Evolutionary conservation across 2,113 vertebrate genomes (phyloP).

Genomic region (Podocnemis expansa): DNA sequence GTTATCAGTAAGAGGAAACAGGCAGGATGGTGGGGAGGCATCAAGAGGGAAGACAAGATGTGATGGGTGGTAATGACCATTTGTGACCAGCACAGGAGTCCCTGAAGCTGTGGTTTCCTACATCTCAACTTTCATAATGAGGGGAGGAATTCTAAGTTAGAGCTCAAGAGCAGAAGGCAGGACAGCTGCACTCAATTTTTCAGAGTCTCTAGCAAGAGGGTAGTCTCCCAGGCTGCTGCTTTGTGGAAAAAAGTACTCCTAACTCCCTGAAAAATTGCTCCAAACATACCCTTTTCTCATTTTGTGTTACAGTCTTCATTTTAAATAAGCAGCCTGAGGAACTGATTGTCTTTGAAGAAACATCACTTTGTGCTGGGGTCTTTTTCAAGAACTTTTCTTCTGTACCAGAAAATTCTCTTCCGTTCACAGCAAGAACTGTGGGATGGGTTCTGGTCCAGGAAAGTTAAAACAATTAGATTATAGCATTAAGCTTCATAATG

Average conservation of each 20-base stretch:
- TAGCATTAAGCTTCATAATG: not conserved
- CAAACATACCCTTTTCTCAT: not conserved
- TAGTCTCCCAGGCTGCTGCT: not conserved
- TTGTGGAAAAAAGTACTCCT: not conserved
- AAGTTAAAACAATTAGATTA: not conserved
- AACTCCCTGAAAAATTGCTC: not conserved
- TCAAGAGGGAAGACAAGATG: not conserved
- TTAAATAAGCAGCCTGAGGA: not conserved
- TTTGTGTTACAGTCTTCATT: not conserved
- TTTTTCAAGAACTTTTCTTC: not conserved
- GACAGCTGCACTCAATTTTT: not conserved
- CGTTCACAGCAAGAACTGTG: not conserved
- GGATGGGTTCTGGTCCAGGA: not conserved
- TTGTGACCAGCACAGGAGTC: not conserved
- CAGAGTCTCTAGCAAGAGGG: not conserved
- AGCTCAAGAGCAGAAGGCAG: not conserved
- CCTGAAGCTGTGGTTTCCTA: accelerated
- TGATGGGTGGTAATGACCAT: not conserved
- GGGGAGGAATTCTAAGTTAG: not conserved
- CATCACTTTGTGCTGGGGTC: not conserved
- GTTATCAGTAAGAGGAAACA: not conserved
- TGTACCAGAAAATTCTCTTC: not conserved
- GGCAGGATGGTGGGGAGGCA: not conserved
- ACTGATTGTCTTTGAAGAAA: not conserved
- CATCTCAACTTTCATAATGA: not conserved